Base-by-base conservation (phyloP, 2,888 invertebrate genomes). In the Diarsia mendica region DNA sequence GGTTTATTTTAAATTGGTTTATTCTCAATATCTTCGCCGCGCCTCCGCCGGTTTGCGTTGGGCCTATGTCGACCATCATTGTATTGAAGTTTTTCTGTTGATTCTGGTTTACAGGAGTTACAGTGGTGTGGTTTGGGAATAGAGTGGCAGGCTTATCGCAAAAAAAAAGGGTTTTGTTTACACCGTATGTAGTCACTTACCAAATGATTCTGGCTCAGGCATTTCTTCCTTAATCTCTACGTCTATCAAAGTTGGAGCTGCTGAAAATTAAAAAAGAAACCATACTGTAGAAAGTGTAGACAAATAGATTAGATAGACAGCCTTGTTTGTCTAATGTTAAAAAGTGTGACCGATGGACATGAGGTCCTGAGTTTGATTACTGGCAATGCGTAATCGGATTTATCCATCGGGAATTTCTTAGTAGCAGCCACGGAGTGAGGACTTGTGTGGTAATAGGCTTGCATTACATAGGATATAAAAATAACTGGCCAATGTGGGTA, bases 201-300 rank as follows among this genome's bases (percentile, higher is more conserved):
- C 72, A 28, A 81, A 81, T 9, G 66, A n/a, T 15, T 48, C 51
- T 0, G 23, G 28, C 1, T 79, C 83, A 0, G 28, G 51, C 23
- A 63, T 0, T 70, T 82, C 82, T 51, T 76, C 48, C 15, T 82
- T 82, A 0, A 82, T 23, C 2, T 67, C 67, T 2, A 82, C 4
- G 13, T 46, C 15, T 44, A 55, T 0, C 15, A 5, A 5, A 1
- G 46, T 1, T 0, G 20, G 53, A 13, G 39, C 33, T 11, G n/a
- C 67, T 70, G 48, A 39, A 72, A 48, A 53, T 44, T 0, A 44
- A 18, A 44, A 10, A 9, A 51, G 51, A 20, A 48, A 4, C 1
- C 5, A 39, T 39, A 39, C 39, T 39, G 39, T 39, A 39, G 8
- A 39, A 39, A 39, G 39, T 39, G 8, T 39, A 39, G 39, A 39